Conservation (phyloP, 2,797 vertebrate genomes). For the Tolypeutes matacus region DNA sequence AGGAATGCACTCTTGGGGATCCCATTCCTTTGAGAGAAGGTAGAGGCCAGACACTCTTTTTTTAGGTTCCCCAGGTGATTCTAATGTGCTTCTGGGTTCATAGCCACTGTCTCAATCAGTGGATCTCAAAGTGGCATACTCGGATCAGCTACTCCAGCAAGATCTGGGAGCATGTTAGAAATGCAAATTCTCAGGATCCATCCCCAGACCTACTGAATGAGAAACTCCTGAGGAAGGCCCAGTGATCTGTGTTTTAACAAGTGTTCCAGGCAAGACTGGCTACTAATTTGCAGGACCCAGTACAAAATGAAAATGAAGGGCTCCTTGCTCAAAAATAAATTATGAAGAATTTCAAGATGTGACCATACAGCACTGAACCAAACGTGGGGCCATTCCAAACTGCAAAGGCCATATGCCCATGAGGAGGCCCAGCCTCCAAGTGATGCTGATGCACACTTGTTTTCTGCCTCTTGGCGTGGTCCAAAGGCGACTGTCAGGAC, state of each 20-base stretch:
- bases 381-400: not conserved
- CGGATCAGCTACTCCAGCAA: not conserved
- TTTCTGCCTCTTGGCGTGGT: not conserved
- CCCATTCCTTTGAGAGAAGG: no score
- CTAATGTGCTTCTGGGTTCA: not conserved
- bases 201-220: not conserved
- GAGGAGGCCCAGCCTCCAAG: not conserved
- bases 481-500: not conserved
- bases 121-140: not conserved
- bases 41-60: no score
- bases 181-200: not conserved
- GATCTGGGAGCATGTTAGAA: not conserved
- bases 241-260: not conserved
- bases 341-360: not conserved
- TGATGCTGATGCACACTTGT: not conserved
- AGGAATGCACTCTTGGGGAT: not conserved
- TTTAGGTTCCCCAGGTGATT: not conserved
- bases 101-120: not conserved
- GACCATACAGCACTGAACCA: not conserved
- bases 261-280: not conserved
- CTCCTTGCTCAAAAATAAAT: not conserved
- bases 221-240: not conserved
- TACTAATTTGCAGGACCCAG: not conserved
- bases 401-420: fast-evolving
- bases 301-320: not conserved